phyloP scores from a whole-genome alignment of 2,113 vertebrate genomes.

The Leptobrachium leishanense region DNA sequence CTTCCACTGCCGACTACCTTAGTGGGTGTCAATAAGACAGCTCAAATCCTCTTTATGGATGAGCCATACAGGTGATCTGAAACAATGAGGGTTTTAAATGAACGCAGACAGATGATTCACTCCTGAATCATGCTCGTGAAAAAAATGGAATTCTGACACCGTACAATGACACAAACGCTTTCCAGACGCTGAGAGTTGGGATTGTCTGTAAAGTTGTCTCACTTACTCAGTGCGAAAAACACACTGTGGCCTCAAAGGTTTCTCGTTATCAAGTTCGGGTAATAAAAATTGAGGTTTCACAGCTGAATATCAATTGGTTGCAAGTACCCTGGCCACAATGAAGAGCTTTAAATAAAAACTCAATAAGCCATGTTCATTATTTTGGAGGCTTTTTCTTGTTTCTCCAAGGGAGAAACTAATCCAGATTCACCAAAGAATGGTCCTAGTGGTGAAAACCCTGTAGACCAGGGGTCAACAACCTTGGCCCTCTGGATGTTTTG shows the following conservation, averaged over 20 bases:
- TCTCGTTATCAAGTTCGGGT: not conserved
- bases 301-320: too few relatives aligned
- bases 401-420: too few relatives aligned
- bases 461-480: too few relatives aligned
- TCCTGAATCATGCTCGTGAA: not conserved
- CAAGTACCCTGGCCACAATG: too few relatives aligned
- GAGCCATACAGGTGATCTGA: not conserved
- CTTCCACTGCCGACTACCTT: not conserved
- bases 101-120: constrained; percentile 9
- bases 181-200: not conserved
- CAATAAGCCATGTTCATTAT: too few relatives aligned
- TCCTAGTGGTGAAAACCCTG: too few relatives aligned
- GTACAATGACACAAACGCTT: constrained; percentile 7
- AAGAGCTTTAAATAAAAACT: too few relatives aligned
- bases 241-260: not conserved
- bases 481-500: too few relatives aligned
- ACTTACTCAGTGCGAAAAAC: not conserved
- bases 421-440: too few relatives aligned
- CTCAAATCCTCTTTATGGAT: not conserved
- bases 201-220: not conserved
- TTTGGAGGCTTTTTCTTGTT: too few relatives aligned
- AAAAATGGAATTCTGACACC: not conserved
- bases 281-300: too few relatives aligned
- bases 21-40: not conserved
- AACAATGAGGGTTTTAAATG: not conserved